Base-by-base conservation (phyloP, 2,113 vertebrate genomes). In the Austrofundulus limnaeus region DNA sequence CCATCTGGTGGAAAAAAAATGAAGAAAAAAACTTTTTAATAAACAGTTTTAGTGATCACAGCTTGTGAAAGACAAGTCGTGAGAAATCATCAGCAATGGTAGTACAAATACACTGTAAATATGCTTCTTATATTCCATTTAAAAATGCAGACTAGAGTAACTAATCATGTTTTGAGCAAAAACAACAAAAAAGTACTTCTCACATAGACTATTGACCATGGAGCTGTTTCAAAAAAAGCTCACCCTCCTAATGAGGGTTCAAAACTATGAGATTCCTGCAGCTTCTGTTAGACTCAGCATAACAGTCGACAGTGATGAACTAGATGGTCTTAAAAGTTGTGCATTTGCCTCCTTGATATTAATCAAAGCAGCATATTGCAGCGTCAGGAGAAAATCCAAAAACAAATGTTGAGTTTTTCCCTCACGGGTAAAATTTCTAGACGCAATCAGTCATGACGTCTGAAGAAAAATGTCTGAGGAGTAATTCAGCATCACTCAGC, bases 1-100 rank as follows among this genome's bases (percentile, higher is more conserved):
- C 96, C 96, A 98, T 98, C 96, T 98, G 75, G 19, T 14, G 21
- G 56, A 62, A 14, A 39, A 11, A 53, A 12, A 57, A 0, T 16
- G 48, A 53, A 12, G 8, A 48, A 24, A 54, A 37, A 41, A 48
- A 4, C 20, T 45, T 60, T 11, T 41, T 31, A 48, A 61, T 6
- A 61, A 61, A 41, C 16, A 25, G 4, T 43, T 53, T 23, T 6
- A 37, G 45, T 70, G 25, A 31, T 20, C 4, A 31, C 38, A 56
- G 25, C 6, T 25, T 25, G 23, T 45, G 4, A n/a, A n/a, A n/a
- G n/a, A n/a, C n/a, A n/a, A n/a, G n/a, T n/a, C n/a, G n/a, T n/a
- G n/a, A n/a, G n/a, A n/a, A n/a, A n/a, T 50, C 2, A 31, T 5
- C 31, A 34, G 5, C 5, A 34, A 5, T 9, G 10, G 9, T 34